Evolutionary conservation across 2,888 invertebrate genomes (phyloP).

Genomic region (Pediacus dermestoides): DNA sequence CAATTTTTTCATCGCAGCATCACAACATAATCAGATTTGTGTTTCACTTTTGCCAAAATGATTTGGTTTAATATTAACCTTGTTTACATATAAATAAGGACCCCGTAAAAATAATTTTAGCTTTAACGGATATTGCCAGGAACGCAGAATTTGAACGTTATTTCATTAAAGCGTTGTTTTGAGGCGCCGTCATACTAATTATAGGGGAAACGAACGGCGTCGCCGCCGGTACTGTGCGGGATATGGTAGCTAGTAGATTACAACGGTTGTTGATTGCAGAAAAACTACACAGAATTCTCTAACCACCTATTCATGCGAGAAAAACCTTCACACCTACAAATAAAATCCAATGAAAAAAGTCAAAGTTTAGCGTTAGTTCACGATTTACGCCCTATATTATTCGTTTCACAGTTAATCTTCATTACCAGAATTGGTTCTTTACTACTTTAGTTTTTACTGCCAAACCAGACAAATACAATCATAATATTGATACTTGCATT

Average conservation of each 20-base stretch:
- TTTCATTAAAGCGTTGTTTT: constrained; percentile 19
- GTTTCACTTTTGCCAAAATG: constrained; percentile 2
- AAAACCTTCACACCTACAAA: constrained; percentile 15
- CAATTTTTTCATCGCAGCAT: neutral
- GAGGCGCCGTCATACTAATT: constrained; percentile 20
- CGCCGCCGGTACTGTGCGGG: constrained; percentile 18
- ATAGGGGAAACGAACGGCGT: constrained; percentile 20
- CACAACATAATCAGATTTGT: constrained; percentile 3
- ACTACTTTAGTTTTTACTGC: too few relatives aligned
- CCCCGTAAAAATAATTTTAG: constrained; percentile 10
- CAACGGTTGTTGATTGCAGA: constrained; percentile 12
- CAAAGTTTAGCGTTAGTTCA: constrained; percentile 10
- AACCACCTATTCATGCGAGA: constrained; percentile 11
- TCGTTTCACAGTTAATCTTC: constrained; percentile 1
- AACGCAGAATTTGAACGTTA: constrained; percentile 14
- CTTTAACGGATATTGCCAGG: constrained; percentile 16
- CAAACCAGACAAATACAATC: too few relatives aligned
- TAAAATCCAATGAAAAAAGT: constrained; percentile 15
- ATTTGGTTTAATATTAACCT: constrained; percentile 1
- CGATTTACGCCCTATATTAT: constrained; percentile 15
- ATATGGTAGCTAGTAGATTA: constrained; percentile 9
- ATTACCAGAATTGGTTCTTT: neutral
- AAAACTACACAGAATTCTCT: constrained; percentile 5
- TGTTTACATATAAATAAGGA: constrained; percentile 11
- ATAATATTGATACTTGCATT: too few relatives aligned